Base-by-base conservation (phyloP, 2,888 invertebrate species). In the Julus scanicus region DNA sequence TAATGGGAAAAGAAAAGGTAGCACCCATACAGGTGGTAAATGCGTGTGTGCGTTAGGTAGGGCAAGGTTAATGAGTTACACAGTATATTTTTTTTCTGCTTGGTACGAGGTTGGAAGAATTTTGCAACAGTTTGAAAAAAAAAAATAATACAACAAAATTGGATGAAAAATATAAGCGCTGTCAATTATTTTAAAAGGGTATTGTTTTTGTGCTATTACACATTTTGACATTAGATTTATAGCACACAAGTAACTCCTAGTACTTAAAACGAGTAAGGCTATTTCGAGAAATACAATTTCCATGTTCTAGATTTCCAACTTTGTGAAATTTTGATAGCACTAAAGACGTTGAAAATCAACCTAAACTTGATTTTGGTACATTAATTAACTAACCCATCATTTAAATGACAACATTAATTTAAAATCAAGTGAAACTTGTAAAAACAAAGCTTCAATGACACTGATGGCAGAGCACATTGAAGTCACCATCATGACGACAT, bases 1-100 rank as follows among this genome's bases (percentile, higher is more conserved):
- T 80, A 80, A 80, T 80, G 80, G 80, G 80, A 11, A 37, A 80
- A 80, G 80, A 80, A 80, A 80, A 80, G 80, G 29, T 80, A 80
- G 80, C 80, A 80, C 80, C 80, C 80, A 80, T 37, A 29, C 80
- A 80, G 80, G 80, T 80, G 80, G 80, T 80, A 20, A 37, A 80
- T 80, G 80, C 80, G 37, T 80, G 80, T 80, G 29, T 37, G 37
- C 80, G 37, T 11, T 80, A 80, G 80, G 37, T 80, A 80, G 80
- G 80, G 80, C 80, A 80, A 80, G 80, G 80, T 80, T 80, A 80
- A 80, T 80, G 80, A 80, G 37, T 80, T 29, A 29, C 80, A 37
- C 29, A 37, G 9, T 80, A 80, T 80, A 53, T 4, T 80, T 80
- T 63, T 80, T 80, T 80, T 1, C n/a, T 80, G 80, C 13, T 37